Conservation (phyloP, 2,888 invertebrate genomes). For the Omphaloscelis lunosa region DNA sequence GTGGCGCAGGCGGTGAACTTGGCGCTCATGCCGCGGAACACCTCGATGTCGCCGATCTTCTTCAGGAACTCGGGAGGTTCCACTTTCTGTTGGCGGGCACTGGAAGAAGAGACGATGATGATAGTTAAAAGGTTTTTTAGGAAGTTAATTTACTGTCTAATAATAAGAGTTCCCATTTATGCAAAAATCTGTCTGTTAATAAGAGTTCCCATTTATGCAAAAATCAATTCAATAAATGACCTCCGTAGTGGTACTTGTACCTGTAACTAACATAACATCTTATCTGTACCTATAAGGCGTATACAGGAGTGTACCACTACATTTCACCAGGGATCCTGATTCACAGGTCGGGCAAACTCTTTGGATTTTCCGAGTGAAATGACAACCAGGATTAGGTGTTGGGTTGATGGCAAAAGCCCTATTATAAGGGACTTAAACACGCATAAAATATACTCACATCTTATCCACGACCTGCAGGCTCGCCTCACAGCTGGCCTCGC, state of each 20-base stretch:
- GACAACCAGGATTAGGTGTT: background rate
- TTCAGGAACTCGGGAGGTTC: slow-evolving; percentile 97
- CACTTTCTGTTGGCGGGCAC: slow-evolving; percentile 93
- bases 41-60: slow-evolving; percentile 96
- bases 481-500: slow-evolving; percentile 94
- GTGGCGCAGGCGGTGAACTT: slow-evolving; percentile 98
- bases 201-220: no score
- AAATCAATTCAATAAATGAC: no score
- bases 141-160: background rate
- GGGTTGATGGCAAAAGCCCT: no score
- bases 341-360: background rate
- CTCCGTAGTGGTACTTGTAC: no score
- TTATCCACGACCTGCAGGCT: slow-evolving; percentile 94
- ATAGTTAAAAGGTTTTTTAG: background rate
- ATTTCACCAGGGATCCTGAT: no score
- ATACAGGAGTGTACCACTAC: no score
- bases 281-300: no score
- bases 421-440: background rate
- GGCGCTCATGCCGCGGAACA: slow-evolving; percentile 96
- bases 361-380: background rate
- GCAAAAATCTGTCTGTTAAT: background rate
- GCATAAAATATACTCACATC: slow-evolving; percentile 91
- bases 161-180: no score
- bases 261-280: no score
- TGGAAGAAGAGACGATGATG: slow-evolving; percentile 72